Conservation (phyloP, 2,888 invertebrate genomes). For the Nasonovia ribisnigri region DNA sequence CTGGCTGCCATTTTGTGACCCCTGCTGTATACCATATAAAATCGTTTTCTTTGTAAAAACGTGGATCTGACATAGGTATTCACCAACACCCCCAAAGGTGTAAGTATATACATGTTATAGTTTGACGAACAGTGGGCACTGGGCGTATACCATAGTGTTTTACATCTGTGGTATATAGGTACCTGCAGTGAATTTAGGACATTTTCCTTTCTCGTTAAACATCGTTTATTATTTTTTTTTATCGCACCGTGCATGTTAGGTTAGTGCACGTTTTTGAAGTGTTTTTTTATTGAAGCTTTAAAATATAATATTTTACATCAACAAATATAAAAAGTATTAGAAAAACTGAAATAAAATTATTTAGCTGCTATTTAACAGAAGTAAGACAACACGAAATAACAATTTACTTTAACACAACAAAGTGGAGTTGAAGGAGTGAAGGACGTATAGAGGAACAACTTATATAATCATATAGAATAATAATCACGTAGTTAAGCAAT, state of each 20-base stretch:
- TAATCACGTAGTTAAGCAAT: background rate
- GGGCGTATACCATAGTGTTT: background rate
- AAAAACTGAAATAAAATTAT: background rate
- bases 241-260: background rate
- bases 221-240: background rate
- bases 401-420: background rate
- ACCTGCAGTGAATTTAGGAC: background rate
- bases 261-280: background rate
- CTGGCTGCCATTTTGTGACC: no score
- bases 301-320: background rate
- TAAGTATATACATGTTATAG: background rate
- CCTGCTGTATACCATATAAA: background rate
- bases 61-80: background rate
- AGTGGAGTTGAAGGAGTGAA: background rate
- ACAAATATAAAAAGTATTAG: background rate
- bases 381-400: background rate
- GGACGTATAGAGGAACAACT: background rate
- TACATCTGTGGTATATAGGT: background rate
- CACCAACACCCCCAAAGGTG: background rate
- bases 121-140: background rate
- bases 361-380: background rate
- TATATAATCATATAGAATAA: background rate
- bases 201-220: background rate
- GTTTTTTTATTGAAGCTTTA: background rate
- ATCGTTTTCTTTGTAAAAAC: background rate